Conservation (phyloP, 2,113 vertebrate species). For the Hepsetus odoe region DNA sequence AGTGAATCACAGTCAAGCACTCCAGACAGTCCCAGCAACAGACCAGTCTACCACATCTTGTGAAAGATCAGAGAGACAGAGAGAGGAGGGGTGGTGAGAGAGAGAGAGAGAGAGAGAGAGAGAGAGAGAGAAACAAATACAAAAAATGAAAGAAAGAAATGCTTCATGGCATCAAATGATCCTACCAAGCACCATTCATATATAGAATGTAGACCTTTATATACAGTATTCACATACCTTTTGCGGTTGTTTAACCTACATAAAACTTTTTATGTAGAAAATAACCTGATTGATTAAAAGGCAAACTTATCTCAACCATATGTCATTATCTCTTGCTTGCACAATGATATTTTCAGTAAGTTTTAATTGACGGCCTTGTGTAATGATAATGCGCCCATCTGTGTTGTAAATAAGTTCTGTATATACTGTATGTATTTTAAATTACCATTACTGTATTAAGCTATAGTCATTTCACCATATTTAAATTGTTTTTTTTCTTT, state of each 20-base stretch:
- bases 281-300: background rate
- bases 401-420: constrained; percentile 74
- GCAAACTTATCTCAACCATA: background rate
- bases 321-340: background rate
- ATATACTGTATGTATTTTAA: constrained; percentile 73
- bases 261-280: background rate
- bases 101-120: background rate
- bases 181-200: background rate
- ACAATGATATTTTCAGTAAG: background rate
- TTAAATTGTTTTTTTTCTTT: constrained; percentile 64
- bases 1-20: constrained; percentile 83
- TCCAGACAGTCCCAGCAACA: constrained; percentile 78
- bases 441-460: constrained; percentile 68
- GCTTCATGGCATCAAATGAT: background rate
- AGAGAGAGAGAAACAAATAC: background rate
- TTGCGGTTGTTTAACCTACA: background rate
- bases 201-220: background rate
- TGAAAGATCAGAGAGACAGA: constrained; percentile 65
- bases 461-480: constrained; percentile 70
- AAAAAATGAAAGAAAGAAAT: background rate
- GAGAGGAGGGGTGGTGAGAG: no score
- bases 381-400: constrained; percentile 6
- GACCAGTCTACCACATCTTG: constrained; percentile 91
- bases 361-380: background rate
- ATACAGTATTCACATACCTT: background rate